phyloP scores from a whole-genome alignment of 1,140 invertebrate species.

The Myzus persicae region DNA sequence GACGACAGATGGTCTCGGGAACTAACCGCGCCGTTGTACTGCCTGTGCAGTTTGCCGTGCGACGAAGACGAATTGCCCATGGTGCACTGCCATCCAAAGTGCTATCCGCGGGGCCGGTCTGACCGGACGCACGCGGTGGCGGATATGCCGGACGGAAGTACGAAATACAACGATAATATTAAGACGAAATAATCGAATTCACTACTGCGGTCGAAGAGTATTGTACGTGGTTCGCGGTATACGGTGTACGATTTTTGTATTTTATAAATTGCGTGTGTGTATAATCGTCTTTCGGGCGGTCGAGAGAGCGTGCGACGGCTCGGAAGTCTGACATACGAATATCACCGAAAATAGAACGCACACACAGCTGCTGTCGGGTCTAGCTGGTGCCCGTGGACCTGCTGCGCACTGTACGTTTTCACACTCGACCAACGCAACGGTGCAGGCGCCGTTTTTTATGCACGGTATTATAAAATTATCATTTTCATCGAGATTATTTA shows the following conservation, averaged over 20 bases:
- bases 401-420: conserved; percentile 18
- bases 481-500: not conserved
- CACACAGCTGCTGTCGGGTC: not conserved
- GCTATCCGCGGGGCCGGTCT: not conserved
- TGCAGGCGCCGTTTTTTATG: not conserved
- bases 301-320: not conserved
- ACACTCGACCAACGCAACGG: not conserved
- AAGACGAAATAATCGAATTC: not conserved
- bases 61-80: conserved; percentile 51
- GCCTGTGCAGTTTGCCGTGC: not conserved
- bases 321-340: conserved; percentile 4
- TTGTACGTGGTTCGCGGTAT: not conserved
- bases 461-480: not conserved
- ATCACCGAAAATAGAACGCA: conserved; percentile 27
- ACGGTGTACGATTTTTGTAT: not conserved
- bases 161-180: not conserved
- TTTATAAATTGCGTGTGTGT: not conserved
- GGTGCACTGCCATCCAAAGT: conserved; percentile 33
- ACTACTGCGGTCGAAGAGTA: not conserved
- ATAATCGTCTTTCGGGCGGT: not conserved
- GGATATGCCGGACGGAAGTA: not conserved
- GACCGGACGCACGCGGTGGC: not conserved
- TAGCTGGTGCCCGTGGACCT: not conserved
- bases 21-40: not conserved
- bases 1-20: not conserved